Evolutionary conservation across 2,113 vertebrate species (phyloP).

Genomic region (Camelus dromedarius): DNA sequence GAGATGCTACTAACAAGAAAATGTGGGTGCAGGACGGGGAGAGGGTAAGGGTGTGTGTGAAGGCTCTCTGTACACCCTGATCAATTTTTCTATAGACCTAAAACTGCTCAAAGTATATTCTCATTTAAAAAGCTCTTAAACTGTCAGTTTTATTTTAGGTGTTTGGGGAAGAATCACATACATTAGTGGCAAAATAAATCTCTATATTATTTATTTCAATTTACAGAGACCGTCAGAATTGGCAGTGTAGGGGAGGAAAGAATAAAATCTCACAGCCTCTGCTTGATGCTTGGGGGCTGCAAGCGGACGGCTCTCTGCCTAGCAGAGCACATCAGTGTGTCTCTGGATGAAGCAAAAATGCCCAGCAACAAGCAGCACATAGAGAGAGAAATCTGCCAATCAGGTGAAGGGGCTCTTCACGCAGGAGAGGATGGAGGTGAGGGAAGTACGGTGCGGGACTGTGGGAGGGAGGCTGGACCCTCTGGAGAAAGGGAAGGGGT

Average conservation of each 20-base stretch:
- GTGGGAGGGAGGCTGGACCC: not conserved
- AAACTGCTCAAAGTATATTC: not conserved
- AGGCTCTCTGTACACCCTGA: not conserved
- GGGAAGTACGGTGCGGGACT: not conserved
- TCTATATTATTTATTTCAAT: not conserved
- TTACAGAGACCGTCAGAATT: not conserved
- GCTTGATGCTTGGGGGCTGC: not conserved
- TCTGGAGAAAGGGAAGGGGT: not conserved
- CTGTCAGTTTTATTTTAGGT: not conserved
- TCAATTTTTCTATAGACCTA: not conserved
- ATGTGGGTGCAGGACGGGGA: not conserved
- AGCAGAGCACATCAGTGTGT: not conserved
- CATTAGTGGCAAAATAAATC: not conserved
- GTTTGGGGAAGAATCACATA: not conserved
- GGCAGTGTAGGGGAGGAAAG: not conserved
- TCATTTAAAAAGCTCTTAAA: not conserved
- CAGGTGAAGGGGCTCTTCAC: not conserved
- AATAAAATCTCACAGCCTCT: not conserved
- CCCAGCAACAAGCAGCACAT: not conserved
- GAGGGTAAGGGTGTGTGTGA: not conserved
- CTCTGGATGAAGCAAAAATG: not conserved
- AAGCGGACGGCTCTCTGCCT: not conserved
- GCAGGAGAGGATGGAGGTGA: not conserved
- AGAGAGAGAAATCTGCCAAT: not conserved
- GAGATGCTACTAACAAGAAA: not conserved